Base-by-base conservation (phyloP, 2,113 vertebrate species). In the Accipiter cooperii region DNA sequence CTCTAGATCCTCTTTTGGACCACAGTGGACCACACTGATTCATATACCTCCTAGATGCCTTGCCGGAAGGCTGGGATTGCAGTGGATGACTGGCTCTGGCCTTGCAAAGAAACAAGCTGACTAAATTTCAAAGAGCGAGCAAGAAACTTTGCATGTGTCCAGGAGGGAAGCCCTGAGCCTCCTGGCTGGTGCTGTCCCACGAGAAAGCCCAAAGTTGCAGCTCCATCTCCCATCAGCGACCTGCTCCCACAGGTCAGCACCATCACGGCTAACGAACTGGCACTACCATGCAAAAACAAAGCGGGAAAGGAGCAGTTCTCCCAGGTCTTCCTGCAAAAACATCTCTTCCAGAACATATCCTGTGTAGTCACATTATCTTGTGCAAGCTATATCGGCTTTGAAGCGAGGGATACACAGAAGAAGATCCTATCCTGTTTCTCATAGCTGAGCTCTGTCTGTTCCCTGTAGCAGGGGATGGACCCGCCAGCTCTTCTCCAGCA, bases 221-320 rank as follows among this genome's bases (percentile, higher is more conserved):
- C 20, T 69, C 33, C 42, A 21, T 64, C 70, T 65, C 52, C 21
- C 46, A 20, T 7, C 34, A 34, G 52, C 36, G 52, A 60, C 38
- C 29, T 78, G 42, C 14, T 85, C 21, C 49, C n/a, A 14, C 21
- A 14, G 44, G 24, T 33, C 64, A 36, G 31, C 36, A 19, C 34
- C 4, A 1, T 46, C 42, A 36, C 0, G 1, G 44, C 29, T 55
- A 44, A 61, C 0, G 1, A 51, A 21, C 11, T 2, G 2, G 46
- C 28, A 21, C 19, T 55, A 9, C 34, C 21, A n/a, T 3, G 2
- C 1, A 0, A 24, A 70, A 57, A n/a, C 47, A 55, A 74, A 46
- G 8, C 17, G 13, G 42, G 28, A 63, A 34, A 52, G 29, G 12
- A 42, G 21, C 51, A 65, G 38, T 34, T 57, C 12, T 71, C 25